Base-by-base conservation (phyloP, 2,113 vertebrate genomes). In the Ophiodon elongatus region DNA sequence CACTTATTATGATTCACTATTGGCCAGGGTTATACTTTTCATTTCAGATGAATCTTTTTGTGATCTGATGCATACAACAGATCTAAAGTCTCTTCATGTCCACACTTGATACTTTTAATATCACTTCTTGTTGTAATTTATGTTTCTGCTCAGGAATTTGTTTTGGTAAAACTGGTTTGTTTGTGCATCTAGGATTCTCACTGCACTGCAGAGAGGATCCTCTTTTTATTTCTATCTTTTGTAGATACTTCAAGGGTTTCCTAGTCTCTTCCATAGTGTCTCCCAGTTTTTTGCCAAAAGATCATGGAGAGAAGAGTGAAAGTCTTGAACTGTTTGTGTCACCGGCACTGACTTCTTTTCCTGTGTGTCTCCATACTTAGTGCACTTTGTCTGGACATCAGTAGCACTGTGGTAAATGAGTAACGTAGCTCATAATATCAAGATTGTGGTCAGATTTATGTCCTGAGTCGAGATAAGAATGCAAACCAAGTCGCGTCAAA, bases 361-460 rank as follows among this genome's bases (percentile, higher is more conserved):
- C 35, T 35, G 3, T 35, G 35, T 35, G n/a, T n/a, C n/a, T n/a
- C 15, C 41, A 56, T 14, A 25, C n/a, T 27, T 23, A 15, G 35
- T 35, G 27, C 25, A 7, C 9, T 31, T 56, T 45, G 27, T 62
- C 23, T 73, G 6, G 19, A 47, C 5, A 67, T 43, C 39, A 45
- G 4, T 14, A 39, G 1, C 23, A 17, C 37, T 50, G 43, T 57
- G 37, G 59, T 80, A 70, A 83, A 83, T 77, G 68, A 76, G 29
- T 60, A 57, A 62, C 23, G 2, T 29, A 47, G n/a, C 29, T 45
- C 54, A 17, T 8, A 31, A 64, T 29, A 78, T 77, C 6, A 52
- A 68, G 64, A 43, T 13, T 69, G 59, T 14, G 63, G 66, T 43
- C 75, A 72, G 43, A 83, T 83, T 52, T 69, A 39, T 74, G 39